These are phyloP conservation scores for Apamea sordens DNA, from an alignment of 2,888 invertebrate genomes.

Conservation along the genomic window DNA sequence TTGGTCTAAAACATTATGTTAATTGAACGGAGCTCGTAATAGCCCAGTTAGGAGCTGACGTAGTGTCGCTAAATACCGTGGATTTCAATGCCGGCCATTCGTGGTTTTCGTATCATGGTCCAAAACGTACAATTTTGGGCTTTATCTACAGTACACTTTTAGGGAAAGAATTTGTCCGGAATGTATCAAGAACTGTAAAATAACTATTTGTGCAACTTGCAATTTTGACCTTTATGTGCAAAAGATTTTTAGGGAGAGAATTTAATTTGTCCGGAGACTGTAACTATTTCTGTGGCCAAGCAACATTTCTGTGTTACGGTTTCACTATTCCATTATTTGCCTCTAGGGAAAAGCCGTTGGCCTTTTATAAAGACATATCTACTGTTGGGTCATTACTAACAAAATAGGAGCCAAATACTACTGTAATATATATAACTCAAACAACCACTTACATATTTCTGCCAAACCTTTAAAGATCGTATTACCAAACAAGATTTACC, in stretches of 20 bases:
- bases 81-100: constrained; percentile 21
- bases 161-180: background rate
- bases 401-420: background rate
- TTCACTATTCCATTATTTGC: constrained; percentile 30
- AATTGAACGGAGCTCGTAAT: constrained; percentile 55
- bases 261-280: background rate
- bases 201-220: background rate
- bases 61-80: constrained; percentile 34
- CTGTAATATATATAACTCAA: background rate
- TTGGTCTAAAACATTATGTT: constrained; percentile 64
- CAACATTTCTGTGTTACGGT: constrained; percentile 31
- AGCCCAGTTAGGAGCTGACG: constrained; percentile 39
- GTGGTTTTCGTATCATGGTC: background rate
- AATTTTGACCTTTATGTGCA: background rate
- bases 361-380: constrained; percentile 24
- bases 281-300: constrained; percentile 2
- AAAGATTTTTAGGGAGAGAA: background rate
- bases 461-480: background rate
- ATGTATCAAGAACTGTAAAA: background rate
- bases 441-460: background rate
- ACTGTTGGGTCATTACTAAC: constrained; percentile 7
- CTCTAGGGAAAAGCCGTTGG: constrained; percentile 1
- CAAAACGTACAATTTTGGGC: background rate
- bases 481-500: background rate
- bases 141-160: constrained; percentile 9